phyloP scores from a whole-genome alignment of 2,113 vertebrate species.

The Microtus oregoni region DNA sequence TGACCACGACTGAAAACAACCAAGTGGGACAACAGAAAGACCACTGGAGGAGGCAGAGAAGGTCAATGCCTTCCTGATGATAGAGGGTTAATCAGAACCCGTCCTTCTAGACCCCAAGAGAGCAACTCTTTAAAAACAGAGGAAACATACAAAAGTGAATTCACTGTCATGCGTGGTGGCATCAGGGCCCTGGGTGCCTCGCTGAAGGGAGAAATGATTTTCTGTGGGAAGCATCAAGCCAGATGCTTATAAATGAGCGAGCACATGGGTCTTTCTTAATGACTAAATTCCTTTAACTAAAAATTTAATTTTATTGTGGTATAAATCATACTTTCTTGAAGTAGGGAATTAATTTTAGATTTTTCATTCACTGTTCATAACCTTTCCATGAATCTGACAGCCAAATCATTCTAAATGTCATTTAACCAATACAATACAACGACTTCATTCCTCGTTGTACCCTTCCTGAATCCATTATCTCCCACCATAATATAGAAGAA shows the following conservation, averaged over 20 bases:
- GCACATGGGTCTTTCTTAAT: slow-evolving; percentile 83
- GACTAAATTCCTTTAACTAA: slow-evolving; percentile 88
- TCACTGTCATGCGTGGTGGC: slow-evolving; percentile 69
- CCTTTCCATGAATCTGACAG: slow-evolving; percentile 77
- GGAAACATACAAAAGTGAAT: slow-evolving; percentile 62
- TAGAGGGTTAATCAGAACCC: neutral
- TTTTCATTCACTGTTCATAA: slow-evolving; percentile 81
- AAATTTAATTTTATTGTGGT: slow-evolving; percentile 85
- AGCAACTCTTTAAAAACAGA: neutral
- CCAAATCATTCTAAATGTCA: slow-evolving; percentile 80
- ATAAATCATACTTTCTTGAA: slow-evolving; percentile 85
- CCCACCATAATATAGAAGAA: slow-evolving; percentile 72
- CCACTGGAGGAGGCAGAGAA: neutral
- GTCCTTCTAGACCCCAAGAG: neutral
- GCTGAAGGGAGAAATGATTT: slow-evolving; percentile 79
- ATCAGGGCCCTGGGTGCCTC: slow-evolving; percentile 59
- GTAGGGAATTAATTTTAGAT: slow-evolving; percentile 78
- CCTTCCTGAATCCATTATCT: slow-evolving; percentile 80
- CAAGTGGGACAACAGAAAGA: neutral
- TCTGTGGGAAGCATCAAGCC: slow-evolving; percentile 80
- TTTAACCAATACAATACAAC: slow-evolving; percentile 81
- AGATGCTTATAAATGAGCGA: slow-evolving; percentile 87
- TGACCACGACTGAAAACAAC: neutral
- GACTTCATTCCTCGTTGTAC: slow-evolving; percentile 77
- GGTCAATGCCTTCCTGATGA: neutral